Base-by-base conservation (phyloP, 1,140 invertebrate genomes). In the Pantala flavescens region DNA sequence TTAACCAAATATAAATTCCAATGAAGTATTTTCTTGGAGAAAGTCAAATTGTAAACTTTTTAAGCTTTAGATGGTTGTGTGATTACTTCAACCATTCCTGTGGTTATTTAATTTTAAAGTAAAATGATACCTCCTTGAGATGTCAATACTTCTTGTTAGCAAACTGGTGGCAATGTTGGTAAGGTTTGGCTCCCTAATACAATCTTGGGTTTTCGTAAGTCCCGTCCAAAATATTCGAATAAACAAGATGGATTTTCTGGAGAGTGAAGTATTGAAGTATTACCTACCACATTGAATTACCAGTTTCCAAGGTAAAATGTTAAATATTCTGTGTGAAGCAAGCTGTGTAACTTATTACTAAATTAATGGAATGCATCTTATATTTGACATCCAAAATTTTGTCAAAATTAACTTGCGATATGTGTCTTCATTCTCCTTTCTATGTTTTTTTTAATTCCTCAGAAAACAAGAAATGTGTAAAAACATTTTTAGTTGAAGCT, bases 101-200 rank as follows among this genome's bases (percentile, higher is more conserved):
- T 19, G 3, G 12, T 63, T 21, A 63, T 7, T 12, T 63, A 1
- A 19, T 16, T 14, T 63, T 63, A 7, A 63, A 63, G 3, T 63
- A 63, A 63, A 7, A 19, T 19, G n/a, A 7, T 16, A 16, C n/a
- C 12, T 19, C 12, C 5, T 14, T 19, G 49, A 63, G 49, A 21
- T 63, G 49, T 63, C 49, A 63, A 12, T 63, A 63, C 49, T 63
- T 63, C 49, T 63, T 63, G 49, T 63, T 63, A 63, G 49, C 49
- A 19, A 7, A 19, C 49, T 63, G 49, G 49, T 63, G 49, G 49
- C 49, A 63, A 63, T 63, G 49, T 63, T 63, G 49, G 16, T 63
- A 16, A 63, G 28, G 49, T 63, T 63, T 63, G 49, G n/a, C 12
- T 63, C n/a, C 12, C 49, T 7, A 21, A 63, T 63, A 63, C 28